Evolutionary conservation across 92 coral and sea anemone genomes (phyloP).

Genomic region (Hydrozoanthus gracilis): DNA sequence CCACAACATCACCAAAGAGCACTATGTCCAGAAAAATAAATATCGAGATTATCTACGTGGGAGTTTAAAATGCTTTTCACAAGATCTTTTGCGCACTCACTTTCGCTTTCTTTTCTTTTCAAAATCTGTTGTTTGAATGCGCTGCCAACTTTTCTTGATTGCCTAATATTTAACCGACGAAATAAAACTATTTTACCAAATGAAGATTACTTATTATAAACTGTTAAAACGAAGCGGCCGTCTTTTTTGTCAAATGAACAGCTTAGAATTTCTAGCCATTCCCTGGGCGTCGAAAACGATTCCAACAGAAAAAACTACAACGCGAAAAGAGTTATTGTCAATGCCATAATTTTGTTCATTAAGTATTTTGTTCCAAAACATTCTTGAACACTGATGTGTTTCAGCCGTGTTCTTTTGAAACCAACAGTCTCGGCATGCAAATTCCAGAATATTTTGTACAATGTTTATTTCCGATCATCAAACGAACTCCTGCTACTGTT

Average conservation of each 20-base stretch:
- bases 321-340: not conserved
- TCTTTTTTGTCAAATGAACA: conserved; percentile 8
- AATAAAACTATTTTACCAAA: not conserved
- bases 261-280: not conserved
- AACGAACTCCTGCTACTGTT: not conserved
- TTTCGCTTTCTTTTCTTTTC: not conserved
- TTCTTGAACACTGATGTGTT: conserved; percentile 30
- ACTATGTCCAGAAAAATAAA: not conserved
- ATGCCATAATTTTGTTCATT: not conserved
- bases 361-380: conserved; percentile 15
- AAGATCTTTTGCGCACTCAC: not conserved
- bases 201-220: not conserved
- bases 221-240: not conserved
- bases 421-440: conserved; percentile 30
- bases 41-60: too few relatives aligned
- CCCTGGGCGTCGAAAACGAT: not conserved
- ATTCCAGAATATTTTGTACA: not conserved
- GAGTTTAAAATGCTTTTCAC: too few relatives aligned
- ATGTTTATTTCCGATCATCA: conserved; percentile 1
- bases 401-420: not conserved
- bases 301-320: not conserved
- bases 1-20: conserved; percentile 7
- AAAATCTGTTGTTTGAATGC: not conserved
- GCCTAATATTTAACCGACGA: not conserved
- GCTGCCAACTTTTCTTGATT: too few relatives aligned